Percentiles rank a stretch among this genome's conserved stretches.
Conservation (phyloP, 2,888 invertebrate genomes). For the Caenorhabditis drosophilae region DNA sequence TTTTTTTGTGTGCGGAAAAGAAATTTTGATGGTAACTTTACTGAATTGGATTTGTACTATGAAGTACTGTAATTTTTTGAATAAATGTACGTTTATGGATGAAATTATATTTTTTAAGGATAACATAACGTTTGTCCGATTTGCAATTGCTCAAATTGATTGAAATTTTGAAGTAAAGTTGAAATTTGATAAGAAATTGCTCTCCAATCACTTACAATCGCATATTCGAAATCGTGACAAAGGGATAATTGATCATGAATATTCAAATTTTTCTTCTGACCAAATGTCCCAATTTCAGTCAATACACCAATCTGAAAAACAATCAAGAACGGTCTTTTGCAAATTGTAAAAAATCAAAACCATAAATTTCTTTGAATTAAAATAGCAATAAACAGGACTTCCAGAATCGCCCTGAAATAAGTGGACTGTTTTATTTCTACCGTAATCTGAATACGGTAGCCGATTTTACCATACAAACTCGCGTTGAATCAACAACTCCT, state of each 20-base stretch:
- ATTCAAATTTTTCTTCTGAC: conserved; percentile 1
- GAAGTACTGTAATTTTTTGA: no score
- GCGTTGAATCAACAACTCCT: conserved; percentile 12
- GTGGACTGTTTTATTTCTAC: neutral
- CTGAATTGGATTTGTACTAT: no score
- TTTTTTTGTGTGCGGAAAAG: no score
- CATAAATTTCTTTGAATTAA: conserved; percentile 9
- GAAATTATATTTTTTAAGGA: no score
- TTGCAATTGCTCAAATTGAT: neutral
- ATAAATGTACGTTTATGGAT: no score
- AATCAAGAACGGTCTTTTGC: no score
- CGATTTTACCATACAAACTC: conserved; percentile 23
- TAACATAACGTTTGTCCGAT: neutral
- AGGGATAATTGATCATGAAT: conserved; percentile 9
- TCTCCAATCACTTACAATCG: conserved; percentile 22
- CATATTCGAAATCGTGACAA: conserved; percentile 29
- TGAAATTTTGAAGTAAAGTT: neutral
- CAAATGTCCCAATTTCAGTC: no score
- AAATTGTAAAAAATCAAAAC: no score
- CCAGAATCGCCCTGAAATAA: conserved; percentile 36
- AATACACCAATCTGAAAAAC: no score
- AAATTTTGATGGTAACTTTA: no score
- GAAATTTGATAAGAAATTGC: conserved; percentile 5
- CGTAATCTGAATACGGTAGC: no score
- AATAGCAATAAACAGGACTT: conserved; percentile 30